Evolutionary conservation across 2,888 invertebrate genomes (phyloP).

Genomic region (Gerris lacustris): DNA sequence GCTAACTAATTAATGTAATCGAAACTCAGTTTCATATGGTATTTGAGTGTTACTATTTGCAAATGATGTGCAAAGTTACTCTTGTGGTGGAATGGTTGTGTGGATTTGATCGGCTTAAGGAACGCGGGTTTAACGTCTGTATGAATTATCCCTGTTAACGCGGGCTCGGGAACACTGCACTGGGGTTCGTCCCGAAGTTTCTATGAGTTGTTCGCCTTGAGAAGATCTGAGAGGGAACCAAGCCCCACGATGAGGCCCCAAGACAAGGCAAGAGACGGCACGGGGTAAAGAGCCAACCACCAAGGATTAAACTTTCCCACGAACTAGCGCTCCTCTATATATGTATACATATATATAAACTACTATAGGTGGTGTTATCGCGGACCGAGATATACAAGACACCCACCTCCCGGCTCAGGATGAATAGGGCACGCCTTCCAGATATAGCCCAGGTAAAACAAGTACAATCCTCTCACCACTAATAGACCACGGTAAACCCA

Average conservation of each 20-base stretch:
- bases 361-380: neutral
- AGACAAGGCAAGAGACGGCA: neutral
- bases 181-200: neutral
- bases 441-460: neutral
- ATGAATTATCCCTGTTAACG: no score
- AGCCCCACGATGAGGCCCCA: neutral
- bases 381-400: neutral
- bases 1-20: no score
- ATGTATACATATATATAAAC: neutral
- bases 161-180: no score
- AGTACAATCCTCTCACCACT: no score
- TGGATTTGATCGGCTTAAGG: no score
- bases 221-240: neutral
- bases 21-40: no score
- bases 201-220: neutral
- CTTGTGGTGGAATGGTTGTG: no score
- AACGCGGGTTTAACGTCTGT: no score
- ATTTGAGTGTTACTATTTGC: no score
- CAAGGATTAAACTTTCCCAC: neutral
- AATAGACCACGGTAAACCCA: no score
- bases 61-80: no score
- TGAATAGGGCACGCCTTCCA: conserved; percentile 1
- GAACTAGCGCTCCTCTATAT: neutral
- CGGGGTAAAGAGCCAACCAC: neutral
- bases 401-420: neutral